Percentiles rank a stretch among this genome's conserved stretches.
phyloP scores from a whole-genome alignment of 2,888 invertebrate genomes.

The Drosophila helvetica region DNA sequence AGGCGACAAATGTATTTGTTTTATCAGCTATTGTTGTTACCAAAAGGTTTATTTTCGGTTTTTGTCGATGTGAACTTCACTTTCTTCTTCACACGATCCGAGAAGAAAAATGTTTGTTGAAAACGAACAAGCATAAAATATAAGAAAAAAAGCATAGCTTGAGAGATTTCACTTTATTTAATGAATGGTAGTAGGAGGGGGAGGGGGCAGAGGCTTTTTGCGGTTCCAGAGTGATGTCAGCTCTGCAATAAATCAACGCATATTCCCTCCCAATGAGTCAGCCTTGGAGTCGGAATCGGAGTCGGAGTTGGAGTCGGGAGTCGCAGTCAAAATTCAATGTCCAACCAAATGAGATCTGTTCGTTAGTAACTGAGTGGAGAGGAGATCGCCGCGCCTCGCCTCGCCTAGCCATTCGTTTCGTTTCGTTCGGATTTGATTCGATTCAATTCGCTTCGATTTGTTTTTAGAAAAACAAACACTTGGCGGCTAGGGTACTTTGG shows the following conservation, averaged over 20 bases:
- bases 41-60: conserved; percentile 60
- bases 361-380: conserved; percentile 25
- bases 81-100: conserved; percentile 65
- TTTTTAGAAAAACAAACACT: conserved; percentile 75
- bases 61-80: conserved; percentile 66
- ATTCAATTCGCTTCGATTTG: conserved; percentile 62
- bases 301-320: conserved; percentile 19
- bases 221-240: conserved; percentile 69
- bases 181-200: conserved; percentile 45
- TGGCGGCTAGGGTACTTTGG: conserved; percentile 32
- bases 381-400: conserved; percentile 34
- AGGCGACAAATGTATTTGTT: conserved; percentile 78
- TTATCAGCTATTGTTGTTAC: conserved; percentile 71
- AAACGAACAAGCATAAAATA: conserved; percentile 72
- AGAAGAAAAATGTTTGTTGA: conserved; percentile 76
- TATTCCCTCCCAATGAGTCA: conserved; percentile 59
- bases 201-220: conserved; percentile 60
- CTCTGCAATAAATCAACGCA: conserved; percentile 76
- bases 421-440: conserved; percentile 39
- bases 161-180: conserved; percentile 35
- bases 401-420: conserved; percentile 10
- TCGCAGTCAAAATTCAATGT: background rate
- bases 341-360: conserved; percentile 36
- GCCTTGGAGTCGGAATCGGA: conserved; percentile 17
- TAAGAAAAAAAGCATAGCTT: conserved; percentile 34